phyloP scores from a whole-genome alignment of 1,140 invertebrate genomes.

The Lepidurus arcticus region DNA sequence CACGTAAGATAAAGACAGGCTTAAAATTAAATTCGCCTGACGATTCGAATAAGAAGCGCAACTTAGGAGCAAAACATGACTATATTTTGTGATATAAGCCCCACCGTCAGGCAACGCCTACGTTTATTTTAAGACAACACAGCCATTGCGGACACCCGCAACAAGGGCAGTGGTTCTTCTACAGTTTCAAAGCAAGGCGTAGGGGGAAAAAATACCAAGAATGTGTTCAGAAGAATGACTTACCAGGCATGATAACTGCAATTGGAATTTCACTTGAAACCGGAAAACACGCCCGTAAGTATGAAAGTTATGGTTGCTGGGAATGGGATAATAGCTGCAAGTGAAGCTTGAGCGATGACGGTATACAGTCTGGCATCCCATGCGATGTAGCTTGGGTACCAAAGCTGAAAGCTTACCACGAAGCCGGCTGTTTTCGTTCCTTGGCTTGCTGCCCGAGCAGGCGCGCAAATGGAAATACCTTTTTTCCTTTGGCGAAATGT shows the following conservation, averaged over 20 bases:
- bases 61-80: no score
- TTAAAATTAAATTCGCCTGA: no score
- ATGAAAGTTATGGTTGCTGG: not conserved
- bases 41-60: no score
- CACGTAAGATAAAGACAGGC: no score
- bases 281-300: not conserved
- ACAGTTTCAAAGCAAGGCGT: not conserved
- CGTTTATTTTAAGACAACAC: not conserved
- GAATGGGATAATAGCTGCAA: not conserved
- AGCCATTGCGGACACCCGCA: not conserved
- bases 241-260: not conserved
- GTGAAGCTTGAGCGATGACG: not conserved
- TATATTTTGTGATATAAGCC: not conserved
- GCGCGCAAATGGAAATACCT: not conserved
- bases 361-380: not conserved
- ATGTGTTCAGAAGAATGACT: not conserved
- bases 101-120: not conserved
- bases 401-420: not conserved
- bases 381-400: not conserved
- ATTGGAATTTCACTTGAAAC: not conserved
- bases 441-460: slow-evolving; percentile 1
- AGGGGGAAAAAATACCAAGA: not conserved
- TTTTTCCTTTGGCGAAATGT: not conserved
- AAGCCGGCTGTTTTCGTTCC: not conserved
- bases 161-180: not conserved